Evolutionary conservation across 2,797 vertebrate species (phyloP), one percentile per base, ranked within the genome.

Genomic region (Sebastiscus albofasciatus): DNA sequence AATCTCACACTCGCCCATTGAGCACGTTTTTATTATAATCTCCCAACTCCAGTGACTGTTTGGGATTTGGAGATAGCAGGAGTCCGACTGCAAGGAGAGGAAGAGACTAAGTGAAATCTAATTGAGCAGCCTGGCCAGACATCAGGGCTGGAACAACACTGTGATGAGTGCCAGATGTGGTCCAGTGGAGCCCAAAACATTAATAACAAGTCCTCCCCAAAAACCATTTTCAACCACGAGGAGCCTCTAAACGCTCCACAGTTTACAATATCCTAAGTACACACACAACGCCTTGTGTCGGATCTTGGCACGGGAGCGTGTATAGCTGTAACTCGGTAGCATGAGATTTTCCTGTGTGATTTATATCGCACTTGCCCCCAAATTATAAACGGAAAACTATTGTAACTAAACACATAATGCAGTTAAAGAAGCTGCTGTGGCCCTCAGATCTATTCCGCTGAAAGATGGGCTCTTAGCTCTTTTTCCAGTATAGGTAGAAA

Each of bases 111-210:
- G 94, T 95, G 92, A 93, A 95, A 94, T 95, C 92, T 95, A 95
- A 96, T 96, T 96, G 95, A 94, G 93, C 91, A 78, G 92, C 92
- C 89, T 93, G 92, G 92, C 92, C 92, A 95, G 94, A 94, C 93
- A 94, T 95, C 92, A 93, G 90, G 94, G 93, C 94, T 95, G 93
- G 91, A 96, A 93, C 91, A 95, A 93, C 94, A 93, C 79, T 13
- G 85, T 94, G 94, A 96, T 95, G 92, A 91, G 92, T 93, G 93
- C 94, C 95, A 96, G 95, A 95, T 96, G 95, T 94, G 94, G 92
- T 93, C 86, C 85, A 84, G 90, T 77, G 82, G 89, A 93, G 93
- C 88, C 91, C 82, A 92, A 94, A 54, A 93, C 94, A 95, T 95
- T 95, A 95, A 96, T 95, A 95, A 95, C 90, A 88, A 82, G 81